Evolutionary conservation across 2,113 vertebrate genomes (phyloP), one percentile per base, ranked within the genome.

Genomic region (Psettodes erumei): DNA sequence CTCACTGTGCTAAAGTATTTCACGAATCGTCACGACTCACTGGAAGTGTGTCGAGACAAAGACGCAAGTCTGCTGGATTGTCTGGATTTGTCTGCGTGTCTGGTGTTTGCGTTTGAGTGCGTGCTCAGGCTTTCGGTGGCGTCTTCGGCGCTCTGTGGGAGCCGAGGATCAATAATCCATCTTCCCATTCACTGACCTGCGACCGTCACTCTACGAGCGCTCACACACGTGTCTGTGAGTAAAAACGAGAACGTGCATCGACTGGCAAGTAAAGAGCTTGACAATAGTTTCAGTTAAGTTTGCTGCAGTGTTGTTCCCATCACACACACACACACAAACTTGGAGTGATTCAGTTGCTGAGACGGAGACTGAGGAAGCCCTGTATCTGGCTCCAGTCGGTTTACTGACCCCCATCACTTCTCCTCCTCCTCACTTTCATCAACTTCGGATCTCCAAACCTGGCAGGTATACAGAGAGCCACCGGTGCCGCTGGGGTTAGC

Each of bases 141-240:
- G 23, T 28, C 66, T 54, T 65, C 38, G 51, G 33, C 0, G 4
- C 53, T 63, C 42, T 48, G 28, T 54, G 21, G 18, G 1, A 55
- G 67, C 35, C 64, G 4, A 47, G 32, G 56, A 83, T 88, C 86
- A 75, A 83, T 88, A 83, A 64, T 75, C 66, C 70, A 68, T 83
- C 79, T 81, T 77, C 71, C 32, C 27, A 77, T 77, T 77, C 69
- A 72, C 38, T 82, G 72, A 18, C 38, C 51, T 60, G 33, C 48
- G 78, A 78, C 54, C 37, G 23, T 19, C 51, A 32, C 7, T 27
- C n/a, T 15, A 50, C 42, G 40, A n/a, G 45, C 27, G 48, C 38
- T 32, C 13, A 50, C 42, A 61, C 19, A 42, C 55, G 48, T 15
- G 65, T n/a, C n/a, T n/a, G 1, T 30, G 23, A 21, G 9, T 42